Percentiles rank a stretch among this genome's conserved stretches.
These are phyloP conservation scores for Diarsia dahlii DNA, from an alignment of 2,888 invertebrate genomes.

Conservation along the genomic window DNA sequence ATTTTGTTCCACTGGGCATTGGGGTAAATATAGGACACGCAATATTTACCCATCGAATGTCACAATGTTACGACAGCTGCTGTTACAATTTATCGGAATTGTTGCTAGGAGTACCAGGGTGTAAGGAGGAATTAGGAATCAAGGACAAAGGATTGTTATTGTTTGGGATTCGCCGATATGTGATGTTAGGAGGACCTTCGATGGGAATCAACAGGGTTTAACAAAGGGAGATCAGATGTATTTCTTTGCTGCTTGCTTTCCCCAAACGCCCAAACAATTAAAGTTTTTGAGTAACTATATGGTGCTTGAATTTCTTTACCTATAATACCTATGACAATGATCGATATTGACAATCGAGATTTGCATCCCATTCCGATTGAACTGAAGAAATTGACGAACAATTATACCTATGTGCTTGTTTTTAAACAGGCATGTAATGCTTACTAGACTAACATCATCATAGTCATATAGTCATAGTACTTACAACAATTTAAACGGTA, in stretches of 20 bases:
- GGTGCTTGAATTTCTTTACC: not conserved
- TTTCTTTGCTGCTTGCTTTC: not conserved
- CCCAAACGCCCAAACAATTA: too few relatives aligned
- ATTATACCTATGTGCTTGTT: too few relatives aligned
- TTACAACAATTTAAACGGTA: too few relatives aligned
- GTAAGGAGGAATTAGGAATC: constrained; percentile 12
- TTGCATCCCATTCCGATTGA: too few relatives aligned
- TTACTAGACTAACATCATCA: too few relatives aligned
- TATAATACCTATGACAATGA: too few relatives aligned
- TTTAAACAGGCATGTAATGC: too few relatives aligned
- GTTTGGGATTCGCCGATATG: not conserved
- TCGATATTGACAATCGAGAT: too few relatives aligned
- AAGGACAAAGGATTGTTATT: constrained; percentile 8
- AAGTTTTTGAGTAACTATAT: not conserved
- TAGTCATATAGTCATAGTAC: too few relatives aligned
- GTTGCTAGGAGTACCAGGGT: constrained; percentile 26
- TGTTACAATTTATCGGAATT: constrained; percentile 31
- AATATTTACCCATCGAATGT: constrained; percentile 22
- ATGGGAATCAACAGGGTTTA: not conserved
- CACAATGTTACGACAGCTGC: constrained; percentile 32
- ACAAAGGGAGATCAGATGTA: not conserved
- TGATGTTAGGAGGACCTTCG: not conserved
- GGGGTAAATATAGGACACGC: constrained; percentile 23
- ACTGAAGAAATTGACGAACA: too few relatives aligned
- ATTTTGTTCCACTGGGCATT: constrained; percentile 3